These are phyloP conservation scores for Aurelia coerulea DNA, from an alignment of 30 jellyfish, hydroid and myxozoan genomes.

Conservation along the genomic window DNA sequence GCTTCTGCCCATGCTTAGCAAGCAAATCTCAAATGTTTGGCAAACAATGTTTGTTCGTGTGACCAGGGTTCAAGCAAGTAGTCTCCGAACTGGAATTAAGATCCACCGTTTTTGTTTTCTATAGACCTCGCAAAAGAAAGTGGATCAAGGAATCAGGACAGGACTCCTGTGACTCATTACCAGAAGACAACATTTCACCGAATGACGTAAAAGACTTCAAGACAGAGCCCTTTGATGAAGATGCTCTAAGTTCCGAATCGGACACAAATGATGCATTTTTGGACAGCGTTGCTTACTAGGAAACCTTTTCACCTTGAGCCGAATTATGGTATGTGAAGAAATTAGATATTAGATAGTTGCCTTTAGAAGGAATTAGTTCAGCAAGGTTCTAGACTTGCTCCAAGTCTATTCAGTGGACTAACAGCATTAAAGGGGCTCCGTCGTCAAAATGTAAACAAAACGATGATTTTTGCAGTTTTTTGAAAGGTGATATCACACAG, in stretches of 20 bases:
- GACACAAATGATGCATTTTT: conserved; percentile 47
- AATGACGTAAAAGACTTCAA: conserved; percentile 42
- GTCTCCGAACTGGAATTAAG: too few species aligned
- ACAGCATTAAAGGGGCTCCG: too few species aligned
- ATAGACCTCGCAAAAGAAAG: conserved; percentile 45
- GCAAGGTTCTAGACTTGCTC: too few species aligned
- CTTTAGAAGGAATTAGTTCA: not conserved
- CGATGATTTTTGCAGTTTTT: too few species aligned
- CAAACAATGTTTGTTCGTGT: too few species aligned
- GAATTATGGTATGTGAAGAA: not conserved
- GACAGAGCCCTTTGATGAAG: conserved; percentile 64
- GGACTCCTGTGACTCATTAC: conserved; percentile 66
- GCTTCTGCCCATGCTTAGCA: too few species aligned
- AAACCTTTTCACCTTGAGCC: too few species aligned
- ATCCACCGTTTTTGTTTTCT: not conserved
- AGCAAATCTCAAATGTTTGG: too few species aligned
- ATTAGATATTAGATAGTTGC: not conserved
- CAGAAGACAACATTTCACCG: conserved; percentile 55
- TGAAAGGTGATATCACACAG: too few species aligned
- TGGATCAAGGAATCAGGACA: conserved; percentile 50
- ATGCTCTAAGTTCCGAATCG: conserved; percentile 60
- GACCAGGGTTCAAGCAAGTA: too few species aligned
- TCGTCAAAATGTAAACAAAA: too few species aligned
- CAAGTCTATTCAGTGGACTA: too few species aligned
- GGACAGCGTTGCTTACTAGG: conserved; percentile 45